Evolutionary conservation across 2,113 vertebrate genomes (phyloP).

Genomic region (Pleuronectes platessa): DNA sequence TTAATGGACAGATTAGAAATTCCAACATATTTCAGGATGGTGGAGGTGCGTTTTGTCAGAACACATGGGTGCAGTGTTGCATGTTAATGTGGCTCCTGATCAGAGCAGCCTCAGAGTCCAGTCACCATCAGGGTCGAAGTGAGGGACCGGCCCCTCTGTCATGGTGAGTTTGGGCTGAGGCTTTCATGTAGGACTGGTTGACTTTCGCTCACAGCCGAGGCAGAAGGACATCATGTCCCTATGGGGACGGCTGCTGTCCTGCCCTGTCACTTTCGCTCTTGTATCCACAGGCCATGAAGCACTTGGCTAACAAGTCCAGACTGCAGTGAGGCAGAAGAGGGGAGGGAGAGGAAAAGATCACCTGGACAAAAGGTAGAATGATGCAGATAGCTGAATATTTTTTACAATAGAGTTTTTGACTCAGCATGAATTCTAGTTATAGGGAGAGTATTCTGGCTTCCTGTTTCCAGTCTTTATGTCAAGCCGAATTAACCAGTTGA

Average conservation of each 20-base stretch:
- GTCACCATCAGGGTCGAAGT: constrained; percentile 31
- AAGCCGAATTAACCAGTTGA: too few relatives aligned
- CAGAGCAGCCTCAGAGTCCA: constrained; percentile 34
- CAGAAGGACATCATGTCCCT: constrained; percentile 62
- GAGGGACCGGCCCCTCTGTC: constrained; percentile 48
- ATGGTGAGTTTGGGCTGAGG: constrained; percentile 55
- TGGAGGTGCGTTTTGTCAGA: constrained; percentile 10
- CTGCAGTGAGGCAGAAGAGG: constrained; percentile 27
- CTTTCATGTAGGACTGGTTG: constrained; percentile 61
- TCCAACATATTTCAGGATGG: neutral
- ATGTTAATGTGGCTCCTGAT: constrained; percentile 31
- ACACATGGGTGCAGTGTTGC: constrained; percentile 12
- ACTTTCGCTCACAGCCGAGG: constrained; percentile 48
- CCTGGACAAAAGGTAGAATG: neutral
- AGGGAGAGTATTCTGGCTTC: too few relatives aligned
- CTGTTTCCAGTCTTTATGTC: too few relatives aligned
- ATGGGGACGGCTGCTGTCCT: constrained; percentile 47
- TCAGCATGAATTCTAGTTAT: too few relatives aligned
- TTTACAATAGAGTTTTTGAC: too few relatives aligned
- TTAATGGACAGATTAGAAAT: constrained; percentile 35
- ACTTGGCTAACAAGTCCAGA: constrained; percentile 30
- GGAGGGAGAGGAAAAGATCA: constrained; percentile 1
- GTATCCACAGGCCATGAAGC: constrained; percentile 46
- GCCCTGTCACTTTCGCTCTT: constrained; percentile 62
- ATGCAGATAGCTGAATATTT: neutral